phyloP scores from a whole-genome alignment of 2,888 invertebrate genomes.

The Opisthograptis luteolata region DNA sequence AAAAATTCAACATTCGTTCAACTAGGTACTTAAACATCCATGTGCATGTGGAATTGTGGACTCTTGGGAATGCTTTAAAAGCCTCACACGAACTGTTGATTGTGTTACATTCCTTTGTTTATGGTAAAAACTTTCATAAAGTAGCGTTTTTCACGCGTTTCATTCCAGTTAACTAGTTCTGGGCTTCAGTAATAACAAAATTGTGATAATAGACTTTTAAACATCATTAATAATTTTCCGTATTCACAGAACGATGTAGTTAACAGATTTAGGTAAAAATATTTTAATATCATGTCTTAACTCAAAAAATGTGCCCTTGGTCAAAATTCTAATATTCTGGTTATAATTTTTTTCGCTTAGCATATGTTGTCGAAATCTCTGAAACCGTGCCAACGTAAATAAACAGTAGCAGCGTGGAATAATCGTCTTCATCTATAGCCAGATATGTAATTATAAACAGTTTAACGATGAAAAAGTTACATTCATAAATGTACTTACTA shows the following conservation, averaged over 20 bases:
- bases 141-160: constrained; percentile 12
- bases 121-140: constrained; percentile 18
- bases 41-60: no score
- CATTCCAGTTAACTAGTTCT: background rate
- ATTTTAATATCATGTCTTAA: background rate
- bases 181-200: background rate
- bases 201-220: no score
- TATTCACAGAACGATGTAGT: no score
- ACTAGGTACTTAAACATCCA: no score
- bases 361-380: constrained; percentile 61
- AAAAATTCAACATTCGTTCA: constrained; percentile 60
- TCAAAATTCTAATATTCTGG: constrained; percentile 12
- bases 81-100: constrained; percentile 35
- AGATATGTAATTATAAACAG: constrained; percentile 32
- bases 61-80: constrained; percentile 45
- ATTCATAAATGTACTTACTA: constrained; percentile 79
- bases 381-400: constrained; percentile 62
- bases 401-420: constrained; percentile 43
- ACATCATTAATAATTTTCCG: no score
- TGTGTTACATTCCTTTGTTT: constrained; percentile 38
- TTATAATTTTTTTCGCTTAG: constrained; percentile 51
- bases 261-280: background rate
- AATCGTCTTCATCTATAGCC: constrained; percentile 39
- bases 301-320: constrained; percentile 11
- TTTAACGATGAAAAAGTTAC: background rate